phyloP scores from a whole-genome alignment of 1,140 invertebrate genomes.

The Pteromalus puparum region DNA sequence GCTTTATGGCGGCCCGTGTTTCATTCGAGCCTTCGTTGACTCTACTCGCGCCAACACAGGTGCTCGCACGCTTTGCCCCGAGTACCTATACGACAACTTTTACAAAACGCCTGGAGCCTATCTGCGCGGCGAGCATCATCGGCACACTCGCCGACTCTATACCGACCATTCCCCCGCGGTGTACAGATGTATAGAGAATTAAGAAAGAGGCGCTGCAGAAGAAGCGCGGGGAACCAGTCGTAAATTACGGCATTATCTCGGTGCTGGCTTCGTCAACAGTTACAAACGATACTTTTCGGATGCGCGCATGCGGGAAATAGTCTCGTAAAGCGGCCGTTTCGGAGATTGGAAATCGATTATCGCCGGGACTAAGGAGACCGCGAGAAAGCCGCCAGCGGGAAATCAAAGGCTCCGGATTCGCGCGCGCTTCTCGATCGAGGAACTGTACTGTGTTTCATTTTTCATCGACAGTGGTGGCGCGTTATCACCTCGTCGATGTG shows the following conservation, averaged over 20 bases:
- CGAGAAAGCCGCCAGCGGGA: background rate
- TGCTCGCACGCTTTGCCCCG: slow-evolving; percentile 18
- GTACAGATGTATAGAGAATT: too few relatives aligned
- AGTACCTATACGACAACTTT: slow-evolving; percentile 44
- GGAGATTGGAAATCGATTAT: slow-evolving; percentile 45
- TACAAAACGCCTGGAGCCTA: slow-evolving; percentile 14
- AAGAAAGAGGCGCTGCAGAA: background rate
- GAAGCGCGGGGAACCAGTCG: slow-evolving; percentile 13
- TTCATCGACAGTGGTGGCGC: background rate
- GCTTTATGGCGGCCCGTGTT: slow-evolving; percentile 62
- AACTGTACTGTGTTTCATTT: background rate
- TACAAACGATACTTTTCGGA: slow-evolving; percentile 41
- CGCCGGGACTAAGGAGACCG: background rate
- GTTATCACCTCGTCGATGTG: slow-evolving; percentile 14
- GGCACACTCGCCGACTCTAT: background rate
- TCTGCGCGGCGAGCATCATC: background rate
- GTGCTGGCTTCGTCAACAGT: slow-evolving; percentile 29
- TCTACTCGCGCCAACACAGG: slow-evolving; percentile 51
- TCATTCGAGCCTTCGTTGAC: slow-evolving; percentile 38
- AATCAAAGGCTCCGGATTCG: background rate
- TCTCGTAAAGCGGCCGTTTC: slow-evolving; percentile 20
- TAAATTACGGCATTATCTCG: slow-evolving; percentile 48
- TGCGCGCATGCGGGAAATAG: background rate
- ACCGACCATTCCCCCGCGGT: too few relatives aligned
- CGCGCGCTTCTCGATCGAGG: background rate